These are phyloP conservation scores for Coranthus polyacanthus DNA, from an alignment of 2,797 vertebrate species.

Conservation along the genomic window DNA sequence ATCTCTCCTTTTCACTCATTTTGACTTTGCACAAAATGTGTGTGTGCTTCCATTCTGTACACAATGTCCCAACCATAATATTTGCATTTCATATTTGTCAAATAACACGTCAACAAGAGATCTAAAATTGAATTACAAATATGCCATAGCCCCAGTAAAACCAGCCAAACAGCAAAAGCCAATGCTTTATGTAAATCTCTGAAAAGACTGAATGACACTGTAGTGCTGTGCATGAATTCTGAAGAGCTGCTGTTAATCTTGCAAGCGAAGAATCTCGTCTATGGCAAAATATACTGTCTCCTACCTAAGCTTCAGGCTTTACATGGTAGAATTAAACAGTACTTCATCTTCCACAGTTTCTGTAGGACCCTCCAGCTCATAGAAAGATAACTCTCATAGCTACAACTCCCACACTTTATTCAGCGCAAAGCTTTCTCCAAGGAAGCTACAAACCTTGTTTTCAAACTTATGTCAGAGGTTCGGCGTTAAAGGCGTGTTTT, in stretches of 20 bases:
- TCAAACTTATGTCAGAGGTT: constrained; percentile 73
- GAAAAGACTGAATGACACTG: constrained; percentile 19
- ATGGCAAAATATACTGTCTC: constrained; percentile 34
- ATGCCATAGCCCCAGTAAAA: constrained; percentile 20
- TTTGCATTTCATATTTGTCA: constrained; percentile 31
- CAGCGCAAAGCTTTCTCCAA: constrained; percentile 59
- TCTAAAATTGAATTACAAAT: constrained; percentile 53
- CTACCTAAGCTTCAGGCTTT: constrained; percentile 45
- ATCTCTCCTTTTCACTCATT: constrained; percentile 4
- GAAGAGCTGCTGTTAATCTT: constrained; percentile 36
- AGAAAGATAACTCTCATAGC: constrained; percentile 55
- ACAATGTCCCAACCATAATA: constrained; percentile 17
- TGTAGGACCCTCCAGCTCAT: constrained; percentile 40
- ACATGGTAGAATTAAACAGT: constrained; percentile 49
- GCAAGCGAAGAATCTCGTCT: constrained; percentile 7
- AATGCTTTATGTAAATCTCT: constrained; percentile 36
- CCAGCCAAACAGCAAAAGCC: constrained; percentile 17
- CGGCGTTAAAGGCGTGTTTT: constrained; percentile 53
- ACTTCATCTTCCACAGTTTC: constrained; percentile 49
- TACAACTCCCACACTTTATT: constrained; percentile 66
- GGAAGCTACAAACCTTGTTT: constrained; percentile 71
- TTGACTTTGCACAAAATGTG: too few species aligned
- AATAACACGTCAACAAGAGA: constrained; percentile 37
- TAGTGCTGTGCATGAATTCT: constrained; percentile 1
- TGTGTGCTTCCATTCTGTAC: constrained; percentile 10